Evolutionary conservation across 2,797 vertebrate species (phyloP).

Genomic region (Oreochromis grahami): DNA sequence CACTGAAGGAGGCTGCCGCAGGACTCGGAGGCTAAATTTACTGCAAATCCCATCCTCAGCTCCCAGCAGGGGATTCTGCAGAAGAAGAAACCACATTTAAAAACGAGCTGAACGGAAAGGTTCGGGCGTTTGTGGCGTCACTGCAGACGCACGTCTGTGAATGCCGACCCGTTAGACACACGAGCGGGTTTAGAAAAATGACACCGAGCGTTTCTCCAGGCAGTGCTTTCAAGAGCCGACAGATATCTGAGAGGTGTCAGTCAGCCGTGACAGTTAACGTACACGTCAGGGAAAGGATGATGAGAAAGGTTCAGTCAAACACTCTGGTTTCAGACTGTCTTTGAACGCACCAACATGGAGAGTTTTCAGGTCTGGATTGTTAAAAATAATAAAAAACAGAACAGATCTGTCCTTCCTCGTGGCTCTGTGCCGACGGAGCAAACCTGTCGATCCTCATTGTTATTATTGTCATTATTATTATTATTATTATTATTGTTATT

Average conservation of each 20-base stretch:
- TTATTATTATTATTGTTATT: too few relatives aligned
- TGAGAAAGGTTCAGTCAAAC: neutral
- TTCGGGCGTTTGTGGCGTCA: neutral
- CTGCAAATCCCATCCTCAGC: neutral
- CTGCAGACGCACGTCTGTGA: neutral
- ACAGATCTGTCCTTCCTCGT: fast-evolving
- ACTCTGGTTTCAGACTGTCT: neutral
- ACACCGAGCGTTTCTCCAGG: neutral
- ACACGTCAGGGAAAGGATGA: neutral
- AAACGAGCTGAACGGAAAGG: neutral
- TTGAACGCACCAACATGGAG: neutral
- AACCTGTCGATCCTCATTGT: neutral
- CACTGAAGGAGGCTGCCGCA: neutral
- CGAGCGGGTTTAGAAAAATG: neutral
- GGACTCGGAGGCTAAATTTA: neutral
- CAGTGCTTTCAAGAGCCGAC: neutral
- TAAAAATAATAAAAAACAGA: neutral
- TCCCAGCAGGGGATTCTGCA: neutral
- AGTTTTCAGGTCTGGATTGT: neutral
- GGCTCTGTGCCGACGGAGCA: neutral
- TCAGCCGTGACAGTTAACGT: neutral
- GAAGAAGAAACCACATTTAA: neutral
- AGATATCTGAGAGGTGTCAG: neutral
- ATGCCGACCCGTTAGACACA: neutral
- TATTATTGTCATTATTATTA: neutral